Percentiles rank a stretch among this genome's conserved stretches.
phyloP scores from a whole-genome alignment of 2,888 invertebrate genomes.

The Chorisops tibialis region DNA sequence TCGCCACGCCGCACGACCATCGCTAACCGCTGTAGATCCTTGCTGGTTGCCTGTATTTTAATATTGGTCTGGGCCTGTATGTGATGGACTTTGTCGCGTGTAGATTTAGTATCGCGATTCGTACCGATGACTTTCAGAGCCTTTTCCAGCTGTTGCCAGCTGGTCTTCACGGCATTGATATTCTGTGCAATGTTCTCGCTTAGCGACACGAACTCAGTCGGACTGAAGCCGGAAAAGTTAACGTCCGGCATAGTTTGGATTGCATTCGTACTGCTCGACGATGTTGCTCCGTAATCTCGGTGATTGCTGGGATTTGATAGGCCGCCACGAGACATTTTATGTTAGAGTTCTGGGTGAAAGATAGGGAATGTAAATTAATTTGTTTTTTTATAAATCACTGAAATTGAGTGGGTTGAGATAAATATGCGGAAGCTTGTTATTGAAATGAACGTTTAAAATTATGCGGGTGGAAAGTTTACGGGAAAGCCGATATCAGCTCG shows the following conservation, averaged over 20 bases:
- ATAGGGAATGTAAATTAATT: too few relatives aligned
- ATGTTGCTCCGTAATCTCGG: conserved; percentile 49
- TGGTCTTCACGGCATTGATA: conserved; percentile 72
- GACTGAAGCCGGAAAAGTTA: conserved; percentile 66
- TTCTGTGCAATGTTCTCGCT: conserved; percentile 80
- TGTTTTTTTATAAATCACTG: too few relatives aligned
- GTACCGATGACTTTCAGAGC: conserved; percentile 73
- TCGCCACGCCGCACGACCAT: conserved; percentile 68
- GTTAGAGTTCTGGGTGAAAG: too few relatives aligned
- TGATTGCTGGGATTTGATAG: conserved; percentile 33
- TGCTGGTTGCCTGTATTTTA: conserved; percentile 68
- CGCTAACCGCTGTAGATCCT: conserved; percentile 69
- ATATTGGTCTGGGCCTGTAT: conserved; percentile 73
- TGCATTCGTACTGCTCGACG: conserved; percentile 38
- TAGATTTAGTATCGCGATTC: conserved; percentile 65
- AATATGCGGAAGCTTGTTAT: too few relatives aligned
- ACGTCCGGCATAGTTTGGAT: conserved; percentile 60
- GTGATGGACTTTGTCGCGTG: conserved; percentile 66
- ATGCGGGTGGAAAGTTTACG: too few relatives aligned
- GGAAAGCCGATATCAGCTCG: too few relatives aligned
- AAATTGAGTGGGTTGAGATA: too few relatives aligned
- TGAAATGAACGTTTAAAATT: too few relatives aligned
- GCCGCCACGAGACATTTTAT: conserved; percentile 21
- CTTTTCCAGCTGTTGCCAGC: conserved; percentile 68
- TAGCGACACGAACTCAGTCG: conserved; percentile 72